Conservation (phyloP, 1,140 invertebrate genomes). For the Drosophila kanapiae region DNA sequence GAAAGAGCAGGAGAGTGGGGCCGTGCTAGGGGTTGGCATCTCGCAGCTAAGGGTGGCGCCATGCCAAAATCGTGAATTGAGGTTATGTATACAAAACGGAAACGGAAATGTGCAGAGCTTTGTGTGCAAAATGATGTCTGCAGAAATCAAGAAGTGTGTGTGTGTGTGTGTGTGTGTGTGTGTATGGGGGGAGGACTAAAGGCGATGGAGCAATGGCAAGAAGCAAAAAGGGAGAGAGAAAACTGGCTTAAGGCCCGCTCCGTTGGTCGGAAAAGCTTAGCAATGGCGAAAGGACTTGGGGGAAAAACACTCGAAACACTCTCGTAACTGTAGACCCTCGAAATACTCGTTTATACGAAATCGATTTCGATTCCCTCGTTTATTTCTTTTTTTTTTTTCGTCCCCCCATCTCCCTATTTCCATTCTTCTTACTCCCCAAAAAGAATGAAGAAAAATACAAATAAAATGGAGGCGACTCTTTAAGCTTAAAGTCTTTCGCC, state of each 20-base stretch:
- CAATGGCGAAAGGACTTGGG: slow-evolving; percentile 28
- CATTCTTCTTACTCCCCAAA: neutral
- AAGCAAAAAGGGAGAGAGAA: too few species aligned
- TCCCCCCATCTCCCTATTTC: neutral
- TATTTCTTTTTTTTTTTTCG: slow-evolving; percentile 18
- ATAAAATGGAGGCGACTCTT: slow-evolving; percentile 29
- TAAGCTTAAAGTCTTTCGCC: slow-evolving; percentile 32
- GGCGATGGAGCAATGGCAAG: slow-evolving; percentile 2
- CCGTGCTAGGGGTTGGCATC: slow-evolving; percentile 14
- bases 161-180: too few species aligned
- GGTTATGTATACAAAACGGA: slow-evolving; percentile 83
- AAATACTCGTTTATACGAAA: slow-evolving; percentile 36
- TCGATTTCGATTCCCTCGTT: slow-evolving; percentile 47
- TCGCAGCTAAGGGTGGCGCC: slow-evolving; percentile 58
- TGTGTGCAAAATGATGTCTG: slow-evolving; percentile 77
- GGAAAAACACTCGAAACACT: slow-evolving; percentile 24
- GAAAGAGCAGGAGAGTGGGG: neutral
- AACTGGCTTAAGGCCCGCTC: slow-evolving; percentile 36
- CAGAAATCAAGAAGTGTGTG: slow-evolving; percentile 7
- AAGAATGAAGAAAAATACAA: slow-evolving; percentile 9
- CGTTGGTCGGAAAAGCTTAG: slow-evolving; percentile 37
- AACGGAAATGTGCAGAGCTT: slow-evolving; percentile 80
- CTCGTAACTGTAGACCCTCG: slow-evolving; percentile 14
- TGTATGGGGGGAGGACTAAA: neutral
- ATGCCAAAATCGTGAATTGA: slow-evolving; percentile 78